Base-by-base conservation (phyloP, 2,797 vertebrate genomes). In the Erithacus rubecula region DNA sequence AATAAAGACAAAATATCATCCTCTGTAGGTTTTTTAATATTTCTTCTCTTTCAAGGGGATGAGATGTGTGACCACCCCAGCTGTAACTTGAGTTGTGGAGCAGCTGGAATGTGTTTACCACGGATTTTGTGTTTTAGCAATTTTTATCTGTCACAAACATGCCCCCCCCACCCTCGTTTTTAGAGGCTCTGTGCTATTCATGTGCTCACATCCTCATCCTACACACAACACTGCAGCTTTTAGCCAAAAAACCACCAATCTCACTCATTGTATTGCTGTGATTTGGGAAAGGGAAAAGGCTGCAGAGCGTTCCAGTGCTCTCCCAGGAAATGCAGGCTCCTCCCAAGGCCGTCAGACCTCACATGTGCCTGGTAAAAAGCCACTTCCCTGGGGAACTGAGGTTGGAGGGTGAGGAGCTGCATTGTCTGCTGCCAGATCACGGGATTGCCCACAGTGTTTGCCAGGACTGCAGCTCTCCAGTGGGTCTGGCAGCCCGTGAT, bases 51-150 rank as follows among this genome's bases (percentile, higher is more conserved):
- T 12, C 72, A 83, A 67, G 8, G 43, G 85, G 44, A 22, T 58
- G 16, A 77, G 89, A 47, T 5, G 1, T 32, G 67, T 67, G 63
- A 44, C 21, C 41, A 23, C 21, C 14, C 15, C 49, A 37, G 7
- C 87, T 92, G 84, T 67, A 74, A 82, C 36, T 43, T 8, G 79
- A 82, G 87, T 19, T n/a, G 53, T 6, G 4, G 71, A 87, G 60
- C 82, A 89, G 64, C 86, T 94, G 96, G 70, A 75, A 78, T 6
- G 74, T 72, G 88, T 96, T 94, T 94, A 82, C 70, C 67, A 10
- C 0, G 1, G 83, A 56, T 90, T 91, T 84, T 59, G 79, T 64
- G 22, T 85, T 93, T 74, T 11, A 64, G 69, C 76, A 23, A 15
- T 78, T 90, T 83, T 85, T 83, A 55, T 90, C 90, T 87, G 49